A percentile compares a stretch with the other conserved stretches of the same genome.
These are phyloP conservation scores for Danio aesculapii DNA, from an alignment of 2,797 vertebrate species.

Conservation along the genomic window DNA sequence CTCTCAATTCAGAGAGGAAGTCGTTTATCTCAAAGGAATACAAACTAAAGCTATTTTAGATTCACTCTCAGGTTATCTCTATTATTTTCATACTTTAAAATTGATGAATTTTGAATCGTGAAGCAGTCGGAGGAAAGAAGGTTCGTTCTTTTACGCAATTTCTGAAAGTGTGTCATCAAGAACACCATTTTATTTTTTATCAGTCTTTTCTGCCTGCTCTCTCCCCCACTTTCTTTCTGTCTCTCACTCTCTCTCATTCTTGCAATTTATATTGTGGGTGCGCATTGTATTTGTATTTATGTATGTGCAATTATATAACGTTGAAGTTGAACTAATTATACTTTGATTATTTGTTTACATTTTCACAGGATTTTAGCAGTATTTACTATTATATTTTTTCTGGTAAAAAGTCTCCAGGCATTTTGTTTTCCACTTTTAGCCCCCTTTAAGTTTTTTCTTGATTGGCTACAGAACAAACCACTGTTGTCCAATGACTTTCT, in stretches of 20 bases:
- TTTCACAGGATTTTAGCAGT: too few relatives aligned
- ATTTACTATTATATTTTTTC: too few relatives aligned
- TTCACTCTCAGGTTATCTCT: constrained; percentile 57
- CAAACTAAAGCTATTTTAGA: constrained; percentile 57
- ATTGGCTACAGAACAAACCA: too few relatives aligned
- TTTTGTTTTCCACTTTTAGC: too few relatives aligned
- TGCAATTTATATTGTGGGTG: neutral
- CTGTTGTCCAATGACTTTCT: too few relatives aligned
- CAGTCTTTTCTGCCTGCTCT: constrained; percentile 33
- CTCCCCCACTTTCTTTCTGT: neutral
- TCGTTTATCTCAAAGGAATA: constrained; percentile 57
- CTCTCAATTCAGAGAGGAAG: constrained; percentile 49
- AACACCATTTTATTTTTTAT: constrained; percentile 42
- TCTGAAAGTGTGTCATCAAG: constrained; percentile 57
- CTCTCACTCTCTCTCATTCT: neutral
- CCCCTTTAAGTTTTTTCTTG: too few relatives aligned
- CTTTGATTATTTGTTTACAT: too few relatives aligned
- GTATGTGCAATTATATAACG: neutral
- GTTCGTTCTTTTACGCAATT: constrained; percentile 40
- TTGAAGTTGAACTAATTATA: too few relatives aligned
- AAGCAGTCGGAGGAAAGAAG: constrained; percentile 38
- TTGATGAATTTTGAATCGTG: constrained; percentile 54
- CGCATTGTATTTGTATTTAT: neutral
- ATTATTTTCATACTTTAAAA: constrained; percentile 57
- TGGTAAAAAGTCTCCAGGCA: too few relatives aligned